These are phyloP conservation scores for Kradibia gibbosae DNA, from an alignment of 1,140 invertebrate species.

Conservation along the genomic window DNA sequence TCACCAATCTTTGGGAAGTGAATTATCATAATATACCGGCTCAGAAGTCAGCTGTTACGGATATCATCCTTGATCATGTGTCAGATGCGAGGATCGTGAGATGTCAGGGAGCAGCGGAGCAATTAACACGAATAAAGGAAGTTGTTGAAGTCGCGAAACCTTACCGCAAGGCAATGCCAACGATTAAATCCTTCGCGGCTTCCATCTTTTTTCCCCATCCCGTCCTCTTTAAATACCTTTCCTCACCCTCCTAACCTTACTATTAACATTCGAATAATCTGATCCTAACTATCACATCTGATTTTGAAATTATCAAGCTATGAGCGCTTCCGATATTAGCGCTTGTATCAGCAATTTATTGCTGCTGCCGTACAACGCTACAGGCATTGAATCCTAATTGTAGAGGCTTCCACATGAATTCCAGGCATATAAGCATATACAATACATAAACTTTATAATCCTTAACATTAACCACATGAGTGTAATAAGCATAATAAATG, in stretches of 20 bases:
- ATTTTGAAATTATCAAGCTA: conserved; percentile 14
- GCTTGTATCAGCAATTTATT: background rate
- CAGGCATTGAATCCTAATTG: conserved; percentile 8
- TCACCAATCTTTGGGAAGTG: background rate
- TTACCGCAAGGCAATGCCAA: background rate
- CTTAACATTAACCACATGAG: background rate
- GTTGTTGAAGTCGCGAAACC: background rate
- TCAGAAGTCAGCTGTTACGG: background rate
- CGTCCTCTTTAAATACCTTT: too few relatives aligned
- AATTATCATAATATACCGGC: conserved; percentile 13
- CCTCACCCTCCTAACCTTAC: too few relatives aligned
- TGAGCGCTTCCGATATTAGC: background rate
- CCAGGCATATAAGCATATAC: background rate
- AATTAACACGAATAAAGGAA: background rate
- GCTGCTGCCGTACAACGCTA: background rate
- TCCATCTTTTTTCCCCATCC: too few relatives aligned
- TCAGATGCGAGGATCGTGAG: background rate
- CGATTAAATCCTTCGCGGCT: background rate
- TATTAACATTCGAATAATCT: background rate
- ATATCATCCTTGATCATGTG: conserved; percentile 12
- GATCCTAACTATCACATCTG: background rate
- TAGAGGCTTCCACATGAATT: background rate
- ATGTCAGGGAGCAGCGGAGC: background rate
- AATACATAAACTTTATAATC: background rate
- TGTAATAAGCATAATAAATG: conserved; percentile 6